Evolutionary conservation across 1,140 invertebrate species (phyloP).

Genomic region (Drosophila lini): DNA sequence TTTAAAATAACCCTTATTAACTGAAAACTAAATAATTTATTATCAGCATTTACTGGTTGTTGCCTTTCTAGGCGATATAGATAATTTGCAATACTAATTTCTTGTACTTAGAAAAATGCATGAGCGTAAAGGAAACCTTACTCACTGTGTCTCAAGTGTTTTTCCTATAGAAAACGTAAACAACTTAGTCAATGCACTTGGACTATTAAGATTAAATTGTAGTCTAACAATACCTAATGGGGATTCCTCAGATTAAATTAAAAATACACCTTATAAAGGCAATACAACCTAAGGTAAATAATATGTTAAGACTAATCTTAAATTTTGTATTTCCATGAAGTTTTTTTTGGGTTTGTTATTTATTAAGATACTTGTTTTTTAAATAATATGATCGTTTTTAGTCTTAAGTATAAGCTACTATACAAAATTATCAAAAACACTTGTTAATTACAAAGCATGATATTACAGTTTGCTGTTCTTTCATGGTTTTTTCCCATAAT

Average conservation of each 20-base stretch:
- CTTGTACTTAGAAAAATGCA: conserved; percentile 14
- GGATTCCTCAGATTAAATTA: not conserved
- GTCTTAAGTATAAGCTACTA: not conserved
- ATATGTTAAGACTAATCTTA: not conserved
- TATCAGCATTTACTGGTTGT: conserved; percentile 5
- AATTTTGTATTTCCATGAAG: not conserved
- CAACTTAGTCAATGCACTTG: conserved; percentile 21
- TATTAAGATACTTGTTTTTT: not conserved
- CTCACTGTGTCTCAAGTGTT: not conserved
- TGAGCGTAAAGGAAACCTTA: not conserved
- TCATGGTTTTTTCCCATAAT: not conserved
- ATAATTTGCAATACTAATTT: conserved; percentile 34
- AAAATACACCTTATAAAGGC: not conserved
- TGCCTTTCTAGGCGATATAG: not conserved
- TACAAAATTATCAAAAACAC: not conserved
- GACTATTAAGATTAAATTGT: not conserved
- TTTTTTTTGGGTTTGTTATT: not conserved
- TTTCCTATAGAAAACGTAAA: conserved; percentile 18
- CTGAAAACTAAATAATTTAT: not conserved
- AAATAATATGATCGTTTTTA: not conserved
- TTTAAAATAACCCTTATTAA: not conserved
- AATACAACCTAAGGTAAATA: not conserved
- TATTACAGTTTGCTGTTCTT: not conserved
- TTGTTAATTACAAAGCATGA: not conserved
- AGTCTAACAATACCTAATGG: not conserved